Evolutionary conservation across 2,797 vertebrate species (phyloP).

Genomic region (Phalanger gymnotis): DNA sequence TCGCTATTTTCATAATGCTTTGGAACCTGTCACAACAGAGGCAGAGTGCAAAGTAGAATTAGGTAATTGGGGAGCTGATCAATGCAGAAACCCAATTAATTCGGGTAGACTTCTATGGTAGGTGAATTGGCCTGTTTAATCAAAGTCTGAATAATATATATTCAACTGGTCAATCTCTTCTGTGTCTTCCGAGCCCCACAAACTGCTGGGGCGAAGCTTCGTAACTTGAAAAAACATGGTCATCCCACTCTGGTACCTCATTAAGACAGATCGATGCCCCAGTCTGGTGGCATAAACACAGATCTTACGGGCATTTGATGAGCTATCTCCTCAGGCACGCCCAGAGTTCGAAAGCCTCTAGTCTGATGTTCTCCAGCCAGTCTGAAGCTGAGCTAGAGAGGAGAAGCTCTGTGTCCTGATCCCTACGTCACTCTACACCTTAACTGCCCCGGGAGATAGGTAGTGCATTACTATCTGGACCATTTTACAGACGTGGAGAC

Average conservation of each 20-base stretch:
- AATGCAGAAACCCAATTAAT: slow-evolving; percentile 26
- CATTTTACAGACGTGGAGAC: background rate
- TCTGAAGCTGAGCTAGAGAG: background rate
- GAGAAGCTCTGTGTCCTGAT: background rate
- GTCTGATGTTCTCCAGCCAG: background rate
- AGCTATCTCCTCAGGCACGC: background rate
- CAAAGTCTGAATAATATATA: background rate
- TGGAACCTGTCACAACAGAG: background rate
- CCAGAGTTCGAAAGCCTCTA: background rate
- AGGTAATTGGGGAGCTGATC: background rate
- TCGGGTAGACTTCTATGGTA: slow-evolving; percentile 3
- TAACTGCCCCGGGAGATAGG: background rate
- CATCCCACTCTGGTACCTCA: background rate
- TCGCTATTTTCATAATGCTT: background rate
- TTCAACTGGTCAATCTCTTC: background rate
- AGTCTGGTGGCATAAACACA: background rate
- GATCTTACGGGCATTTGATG: background rate
- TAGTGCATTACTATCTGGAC: background rate
- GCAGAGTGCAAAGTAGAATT: background rate
- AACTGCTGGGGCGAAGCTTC: background rate
- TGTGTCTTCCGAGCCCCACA: no score
- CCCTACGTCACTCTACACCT: background rate
- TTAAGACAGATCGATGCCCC: background rate
- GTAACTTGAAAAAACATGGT: background rate
- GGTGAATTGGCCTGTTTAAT: slow-evolving; percentile 17